Evolutionary conservation across 1,140 invertebrate species (phyloP).

Genomic region (Achroia grisella): DNA sequence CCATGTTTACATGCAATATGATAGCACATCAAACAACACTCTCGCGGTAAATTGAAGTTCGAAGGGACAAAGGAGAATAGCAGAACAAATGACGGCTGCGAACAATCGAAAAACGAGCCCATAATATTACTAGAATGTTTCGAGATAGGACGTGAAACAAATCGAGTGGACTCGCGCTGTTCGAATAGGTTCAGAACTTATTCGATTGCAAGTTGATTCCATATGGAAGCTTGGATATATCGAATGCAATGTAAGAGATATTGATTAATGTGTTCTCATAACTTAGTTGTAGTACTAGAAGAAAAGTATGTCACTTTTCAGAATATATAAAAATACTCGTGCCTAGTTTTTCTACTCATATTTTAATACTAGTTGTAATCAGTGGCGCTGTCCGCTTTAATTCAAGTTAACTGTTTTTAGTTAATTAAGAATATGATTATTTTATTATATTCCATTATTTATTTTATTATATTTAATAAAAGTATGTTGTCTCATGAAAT

Average conservation of each 20-base stretch:
- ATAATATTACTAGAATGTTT: not conserved
- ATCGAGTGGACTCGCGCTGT: not conserved
- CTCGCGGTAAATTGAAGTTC: not conserved
- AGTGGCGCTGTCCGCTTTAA: no score
- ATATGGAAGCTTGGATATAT: not conserved
- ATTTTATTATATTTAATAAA: no score
- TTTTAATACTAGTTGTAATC: no score
- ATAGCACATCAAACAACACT: slow-evolving; percentile 4
- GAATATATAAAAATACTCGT: no score
- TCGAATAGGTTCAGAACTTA: not conserved
- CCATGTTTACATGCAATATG: slow-evolving; percentile 5
- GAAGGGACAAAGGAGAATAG: slow-evolving; percentile 1
- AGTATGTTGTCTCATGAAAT: no score
- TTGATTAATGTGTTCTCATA: no score
- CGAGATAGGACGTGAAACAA: not conserved
- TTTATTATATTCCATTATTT: no score
- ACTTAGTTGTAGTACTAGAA: no score
- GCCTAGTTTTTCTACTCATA: no score
- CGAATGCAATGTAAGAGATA: not conserved
- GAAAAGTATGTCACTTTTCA: no score
- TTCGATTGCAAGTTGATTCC: not conserved
- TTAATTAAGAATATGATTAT: no score
- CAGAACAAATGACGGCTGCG: not conserved
- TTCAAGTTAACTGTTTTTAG: no score
- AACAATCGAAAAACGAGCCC: not conserved